Percentiles rank a stretch among this genome's conserved stretches.
These are phyloP conservation scores for Enteromius anoplus DNA, from an alignment of 2,797 vertebrate genomes.

Conservation along the genomic window DNA sequence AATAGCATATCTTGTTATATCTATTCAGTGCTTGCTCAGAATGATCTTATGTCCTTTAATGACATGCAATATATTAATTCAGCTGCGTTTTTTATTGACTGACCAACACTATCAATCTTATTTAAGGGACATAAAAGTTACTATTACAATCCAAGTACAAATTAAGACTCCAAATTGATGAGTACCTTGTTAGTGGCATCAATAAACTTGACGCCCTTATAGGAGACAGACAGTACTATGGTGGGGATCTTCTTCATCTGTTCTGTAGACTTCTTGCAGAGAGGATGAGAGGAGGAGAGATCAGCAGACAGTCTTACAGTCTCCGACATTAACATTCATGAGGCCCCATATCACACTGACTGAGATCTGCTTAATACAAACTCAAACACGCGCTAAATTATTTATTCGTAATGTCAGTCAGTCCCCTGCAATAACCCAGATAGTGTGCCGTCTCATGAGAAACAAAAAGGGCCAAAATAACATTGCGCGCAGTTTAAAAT, in stretches of 20 bases:
- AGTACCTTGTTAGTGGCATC: conserved; percentile 98
- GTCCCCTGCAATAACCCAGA: conserved; percentile 32
- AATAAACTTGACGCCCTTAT: conserved; percentile 99
- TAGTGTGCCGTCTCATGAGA: conserved; percentile 8
- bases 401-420: conserved; percentile 2
- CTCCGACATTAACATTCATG: conserved; percentile 17
- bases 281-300: conserved; percentile 33
- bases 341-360: conserved; percentile 25
- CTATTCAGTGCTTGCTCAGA: background rate
- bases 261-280: conserved; percentile 95
- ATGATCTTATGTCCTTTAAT: background rate
- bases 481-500: conserved; percentile 9
- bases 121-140: background rate
- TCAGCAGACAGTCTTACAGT: conserved; percentile 31
- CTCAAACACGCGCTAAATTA: conserved; percentile 34
- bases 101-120: background rate
- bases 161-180: background rate
- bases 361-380: conserved; percentile 11
- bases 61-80: background rate
- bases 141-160: background rate
- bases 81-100: background rate
- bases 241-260: conserved; percentile 99
- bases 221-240: conserved; percentile 96
- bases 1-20: background rate
- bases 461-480: conserved; percentile 28